A percentile compares a stretch with the other conserved stretches of the same genome.
These are phyloP conservation scores for Branchinecta lynchi DNA, from an alignment of 1,140 invertebrate genomes.

Conservation along the genomic window DNA sequence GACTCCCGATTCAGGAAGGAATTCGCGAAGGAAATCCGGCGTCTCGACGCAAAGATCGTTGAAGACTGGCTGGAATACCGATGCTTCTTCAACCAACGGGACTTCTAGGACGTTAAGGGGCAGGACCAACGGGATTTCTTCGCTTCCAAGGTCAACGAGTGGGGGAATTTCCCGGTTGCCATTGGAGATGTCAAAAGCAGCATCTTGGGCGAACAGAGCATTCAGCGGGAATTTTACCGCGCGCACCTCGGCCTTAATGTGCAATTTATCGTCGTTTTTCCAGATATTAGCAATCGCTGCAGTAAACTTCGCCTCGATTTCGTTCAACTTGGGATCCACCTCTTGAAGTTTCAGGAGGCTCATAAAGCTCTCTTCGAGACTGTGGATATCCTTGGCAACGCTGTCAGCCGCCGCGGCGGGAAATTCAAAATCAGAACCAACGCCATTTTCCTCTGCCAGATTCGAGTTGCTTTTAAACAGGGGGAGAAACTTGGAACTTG, in stretches of 20 bases:
- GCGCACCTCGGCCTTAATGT: slow-evolving; percentile 2
- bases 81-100: too few species aligned
- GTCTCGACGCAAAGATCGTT: too few species aligned
- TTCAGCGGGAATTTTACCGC: background rate
- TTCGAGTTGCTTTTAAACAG: background rate
- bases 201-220: background rate
- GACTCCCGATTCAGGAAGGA: background rate
- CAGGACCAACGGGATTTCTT: too few species aligned
- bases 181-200: background rate
- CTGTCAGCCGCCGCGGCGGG: background rate
- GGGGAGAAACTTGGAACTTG: background rate
- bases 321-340: background rate
- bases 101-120: too few species aligned
- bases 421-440: background rate
- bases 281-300: background rate
- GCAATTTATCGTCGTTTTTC: background rate
- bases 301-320: background rate
- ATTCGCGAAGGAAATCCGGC: too few species aligned
- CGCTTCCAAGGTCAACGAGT: background rate
- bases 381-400: background rate
- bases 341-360: background rate
- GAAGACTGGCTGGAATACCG: too few species aligned
- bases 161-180: background rate
- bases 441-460: background rate
- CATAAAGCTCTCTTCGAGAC: background rate